These are phyloP conservation scores for Tetragonula clypearis DNA, from an alignment of 1,140 invertebrate genomes.

Conservation along the genomic window DNA sequence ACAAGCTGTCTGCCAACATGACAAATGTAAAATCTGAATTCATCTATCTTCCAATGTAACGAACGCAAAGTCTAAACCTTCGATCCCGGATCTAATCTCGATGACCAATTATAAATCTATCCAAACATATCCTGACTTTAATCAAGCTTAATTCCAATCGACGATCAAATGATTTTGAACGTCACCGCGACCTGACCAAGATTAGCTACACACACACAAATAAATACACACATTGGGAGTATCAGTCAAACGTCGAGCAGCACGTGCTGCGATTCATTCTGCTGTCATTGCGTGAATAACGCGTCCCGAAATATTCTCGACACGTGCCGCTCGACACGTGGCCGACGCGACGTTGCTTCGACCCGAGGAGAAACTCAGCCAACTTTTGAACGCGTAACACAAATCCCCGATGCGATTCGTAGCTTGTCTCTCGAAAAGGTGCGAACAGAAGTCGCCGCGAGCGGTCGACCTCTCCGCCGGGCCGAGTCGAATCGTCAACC, in stretches of 20 bases:
- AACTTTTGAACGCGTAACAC: neutral
- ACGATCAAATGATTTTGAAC: conserved; percentile 38
- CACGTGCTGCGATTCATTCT: conserved; percentile 80
- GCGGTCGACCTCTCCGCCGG: neutral
- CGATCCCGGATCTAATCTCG: neutral
- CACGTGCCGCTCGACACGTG: conserved; percentile 64
- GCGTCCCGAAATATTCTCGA: conserved; percentile 75
- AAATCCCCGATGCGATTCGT: conserved; percentile 4
- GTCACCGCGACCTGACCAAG: conserved; percentile 43
- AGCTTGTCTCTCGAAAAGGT: conserved; percentile 21
- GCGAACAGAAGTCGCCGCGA: conserved; percentile 13
- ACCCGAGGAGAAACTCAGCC: conserved; percentile 19
- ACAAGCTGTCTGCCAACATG: neutral
- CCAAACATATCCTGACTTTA: conserved; percentile 24
- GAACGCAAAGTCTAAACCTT: neutral
- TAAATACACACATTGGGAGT: conserved; percentile 57
- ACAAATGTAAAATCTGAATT: neutral
- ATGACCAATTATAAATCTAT: neutral
- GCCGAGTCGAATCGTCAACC: conserved; percentile 11
- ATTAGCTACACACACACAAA: conserved; percentile 53
- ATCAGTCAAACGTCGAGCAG: conserved; percentile 76
- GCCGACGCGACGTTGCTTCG: conserved; percentile 31
- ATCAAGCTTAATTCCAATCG: neutral
- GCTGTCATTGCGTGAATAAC: conserved; percentile 80
- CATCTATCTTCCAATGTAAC: neutral